Evolutionary conservation across 2,113 vertebrate genomes (phyloP).

Genomic region (Zosterops pallidus): DNA sequence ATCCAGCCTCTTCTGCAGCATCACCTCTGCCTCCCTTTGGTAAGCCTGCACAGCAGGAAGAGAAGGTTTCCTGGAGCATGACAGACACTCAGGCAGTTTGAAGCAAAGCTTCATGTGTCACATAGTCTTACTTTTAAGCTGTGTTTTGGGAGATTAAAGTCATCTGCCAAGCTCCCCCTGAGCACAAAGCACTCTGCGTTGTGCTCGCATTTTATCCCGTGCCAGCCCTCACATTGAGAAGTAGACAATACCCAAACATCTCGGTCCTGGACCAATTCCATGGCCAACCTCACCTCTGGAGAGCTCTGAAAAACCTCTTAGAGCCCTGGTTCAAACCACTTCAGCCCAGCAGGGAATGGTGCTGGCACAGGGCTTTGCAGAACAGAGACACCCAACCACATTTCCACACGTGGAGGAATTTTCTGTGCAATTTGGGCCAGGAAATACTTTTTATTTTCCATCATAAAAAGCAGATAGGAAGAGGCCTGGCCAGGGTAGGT

Average conservation of each 20-base stretch:
- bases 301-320: background rate
- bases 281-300: background rate
- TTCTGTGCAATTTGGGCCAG: background rate
- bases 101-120: background rate
- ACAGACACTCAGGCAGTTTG: background rate
- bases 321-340: fast-evolving
- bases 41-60: constrained; percentile 65
- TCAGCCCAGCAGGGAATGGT: background rate
- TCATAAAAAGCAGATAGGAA: background rate
- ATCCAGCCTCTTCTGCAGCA: constrained; percentile 84
- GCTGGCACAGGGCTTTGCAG: background rate
- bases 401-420: background rate
- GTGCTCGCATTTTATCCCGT: background rate
- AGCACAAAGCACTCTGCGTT: background rate
- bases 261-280: background rate
- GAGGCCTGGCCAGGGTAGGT: background rate
- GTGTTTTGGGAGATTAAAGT: background rate
- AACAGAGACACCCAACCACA: background rate
- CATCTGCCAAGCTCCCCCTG: fast-evolving
- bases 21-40: constrained; percentile 79
- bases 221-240: background rate
- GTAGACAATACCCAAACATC: background rate
- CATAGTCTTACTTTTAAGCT: background rate
- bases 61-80: background rate
- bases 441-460: background rate